phyloP scores from a whole-genome alignment of 2,888 invertebrate species.

The Pandemis heparana region DNA sequence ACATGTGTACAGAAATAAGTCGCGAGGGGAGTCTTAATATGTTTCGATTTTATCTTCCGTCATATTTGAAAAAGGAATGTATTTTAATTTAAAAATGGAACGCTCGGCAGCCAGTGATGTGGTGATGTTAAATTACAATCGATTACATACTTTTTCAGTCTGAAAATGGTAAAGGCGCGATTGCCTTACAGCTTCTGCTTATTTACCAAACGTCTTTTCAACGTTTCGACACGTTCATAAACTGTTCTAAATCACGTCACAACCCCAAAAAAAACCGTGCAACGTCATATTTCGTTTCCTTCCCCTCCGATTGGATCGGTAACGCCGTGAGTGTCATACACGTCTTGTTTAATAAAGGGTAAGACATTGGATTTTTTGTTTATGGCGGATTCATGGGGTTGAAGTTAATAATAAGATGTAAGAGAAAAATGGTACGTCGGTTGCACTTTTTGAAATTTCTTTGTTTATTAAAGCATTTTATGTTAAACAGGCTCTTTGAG shows the following conservation, averaged over 20 bases:
- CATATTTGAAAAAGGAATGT: slow-evolving; percentile 39
- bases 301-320: slow-evolving; percentile 34
- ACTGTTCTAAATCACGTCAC: slow-evolving; percentile 32
- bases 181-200: not conserved
- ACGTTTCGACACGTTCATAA: slow-evolving; percentile 11
- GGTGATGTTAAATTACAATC: slow-evolving; percentile 12
- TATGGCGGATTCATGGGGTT: slow-evolving; percentile 10
- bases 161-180: not conserved
- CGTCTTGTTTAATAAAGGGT: slow-evolving; percentile 41
- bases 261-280: slow-evolving; percentile 31
- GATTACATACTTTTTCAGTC: not conserved
- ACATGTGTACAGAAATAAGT: slow-evolving; percentile 40
- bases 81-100: slow-evolving; percentile 41
- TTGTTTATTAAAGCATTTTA: not conserved
- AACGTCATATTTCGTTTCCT: slow-evolving; percentile 34
- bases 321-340: slow-evolving; percentile 37
- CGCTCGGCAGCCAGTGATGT: slow-evolving; percentile 30
- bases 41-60: slow-evolving; percentile 40
- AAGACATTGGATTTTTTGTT: slow-evolving; percentile 16
- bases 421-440: not conserved
- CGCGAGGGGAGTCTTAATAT: slow-evolving; percentile 40
- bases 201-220: not conserved
- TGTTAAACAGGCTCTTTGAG: not conserved
- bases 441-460: not conserved
- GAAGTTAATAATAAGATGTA: slow-evolving; percentile 13